Conservation (phyloP, 2,888 invertebrate species). For the Rhagium mordax region DNA sequence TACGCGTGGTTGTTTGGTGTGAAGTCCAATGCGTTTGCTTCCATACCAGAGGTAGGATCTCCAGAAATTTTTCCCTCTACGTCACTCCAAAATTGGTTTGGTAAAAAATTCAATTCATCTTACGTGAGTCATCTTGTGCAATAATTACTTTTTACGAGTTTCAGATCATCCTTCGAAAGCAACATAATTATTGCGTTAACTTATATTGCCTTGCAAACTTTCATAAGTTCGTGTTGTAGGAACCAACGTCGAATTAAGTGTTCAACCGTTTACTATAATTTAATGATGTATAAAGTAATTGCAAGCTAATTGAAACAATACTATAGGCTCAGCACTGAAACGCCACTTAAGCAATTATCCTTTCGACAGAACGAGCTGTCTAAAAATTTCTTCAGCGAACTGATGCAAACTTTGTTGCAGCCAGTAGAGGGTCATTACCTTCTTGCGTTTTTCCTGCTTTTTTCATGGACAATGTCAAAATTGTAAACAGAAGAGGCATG, state of each 20-base stretch:
- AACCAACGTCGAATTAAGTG: background rate
- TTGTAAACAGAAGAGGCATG: background rate
- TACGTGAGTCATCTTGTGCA: too few species aligned
- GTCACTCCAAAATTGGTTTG: too few species aligned
- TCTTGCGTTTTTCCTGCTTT: constrained; percentile 17
- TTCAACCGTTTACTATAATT: background rate
- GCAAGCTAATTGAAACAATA: background rate
- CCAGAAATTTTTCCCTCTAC: too few species aligned
- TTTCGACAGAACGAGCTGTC: constrained; percentile 6
- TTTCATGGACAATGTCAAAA: background rate
- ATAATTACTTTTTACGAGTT: too few species aligned
- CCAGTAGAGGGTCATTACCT: constrained; percentile 24
- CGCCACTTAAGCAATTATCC: constrained; percentile 18
- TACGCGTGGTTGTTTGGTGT: too few species aligned
- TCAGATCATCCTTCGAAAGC: too few species aligned
- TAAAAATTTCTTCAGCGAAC: constrained; percentile 13
- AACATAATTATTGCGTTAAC: background rate
- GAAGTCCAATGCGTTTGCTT: too few species aligned
- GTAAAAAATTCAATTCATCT: too few species aligned
- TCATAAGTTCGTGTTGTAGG: background rate
- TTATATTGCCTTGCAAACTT: background rate
- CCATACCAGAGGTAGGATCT: too few species aligned
- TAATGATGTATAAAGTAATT: constrained; percentile 9
- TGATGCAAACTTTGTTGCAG: constrained; percentile 17
- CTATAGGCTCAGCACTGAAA: background rate